Evolutionary conservation across 2,888 invertebrate species (phyloP), one percentile per base, ranked within the genome.

Genomic region (Ernsta delagoae): DNA sequence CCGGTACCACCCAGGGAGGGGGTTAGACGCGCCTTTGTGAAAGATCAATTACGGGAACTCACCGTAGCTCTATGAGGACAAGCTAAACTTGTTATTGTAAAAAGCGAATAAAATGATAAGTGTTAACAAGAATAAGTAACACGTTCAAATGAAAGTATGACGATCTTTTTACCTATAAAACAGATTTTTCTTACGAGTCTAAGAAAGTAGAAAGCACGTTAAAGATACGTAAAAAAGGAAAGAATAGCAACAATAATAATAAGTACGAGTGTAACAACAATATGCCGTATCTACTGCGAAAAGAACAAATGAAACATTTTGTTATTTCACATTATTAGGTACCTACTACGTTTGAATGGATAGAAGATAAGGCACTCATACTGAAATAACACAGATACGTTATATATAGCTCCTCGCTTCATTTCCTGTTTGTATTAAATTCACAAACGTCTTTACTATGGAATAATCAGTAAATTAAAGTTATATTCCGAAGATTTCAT

Each of bases 11-110:
- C 31, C 43, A n/a, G 60, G 54, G 12, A 5, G 48, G 53, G 65
- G 63, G 50, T 36, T 50, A 16, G 16, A 36, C 50, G 16, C 16
- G 65, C 24, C 76, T 82, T 83, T 80, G 81, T 78, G 76, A 74
- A 74, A 74, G 74, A 67, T 65, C 73, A 48, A 71, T 73, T 70
- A 71, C 71, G 70, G 70, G 60, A 70, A 62, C 65, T 66, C 62
- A 75, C 73, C 74, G 75, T 73, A 70, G 65, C 70, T 60, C 59
- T 62, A 54, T 61, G 59, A 60, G 59, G 64, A 70, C 62, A 65
- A 50, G 31, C 12, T 65, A 53, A 59, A 50, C n/a, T 31, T 53
- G 4, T 45, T 34, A 65, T 36, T 1, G 16, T 16, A 59, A 0
- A 31, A 31, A 59, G 31, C 7, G 7, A 39, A 39, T 39, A 39